Evolutionary conservation across 2,113 vertebrate genomes (phyloP).

Genomic region (Castor canadensis): DNA sequence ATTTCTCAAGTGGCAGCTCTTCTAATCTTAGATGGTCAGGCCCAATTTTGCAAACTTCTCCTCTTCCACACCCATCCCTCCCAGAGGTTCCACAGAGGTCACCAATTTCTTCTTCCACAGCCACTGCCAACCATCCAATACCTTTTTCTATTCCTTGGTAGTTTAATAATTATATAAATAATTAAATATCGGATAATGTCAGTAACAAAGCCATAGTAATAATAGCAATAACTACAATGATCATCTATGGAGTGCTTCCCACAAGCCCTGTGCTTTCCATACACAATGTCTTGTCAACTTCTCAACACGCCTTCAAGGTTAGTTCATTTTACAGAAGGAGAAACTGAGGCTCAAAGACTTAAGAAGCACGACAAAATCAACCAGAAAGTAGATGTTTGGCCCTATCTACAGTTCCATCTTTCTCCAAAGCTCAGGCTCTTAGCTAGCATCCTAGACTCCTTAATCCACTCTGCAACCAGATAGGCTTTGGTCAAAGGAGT

Average conservation of each 20-base stretch:
- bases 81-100: background rate
- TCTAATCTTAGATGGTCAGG: background rate
- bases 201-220: background rate
- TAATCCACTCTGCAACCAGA: background rate
- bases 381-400: background rate
- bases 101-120: background rate
- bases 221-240: background rate
- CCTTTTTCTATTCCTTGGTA: background rate
- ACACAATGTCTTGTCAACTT: background rate
- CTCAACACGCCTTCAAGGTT: background rate
- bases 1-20: background rate
- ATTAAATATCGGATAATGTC: background rate
- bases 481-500: constrained; percentile 23
- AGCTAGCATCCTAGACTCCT: background rate
- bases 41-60: background rate
- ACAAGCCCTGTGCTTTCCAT: background rate
- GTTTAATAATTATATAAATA: background rate
- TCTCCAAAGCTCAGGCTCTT: constrained; percentile 5
- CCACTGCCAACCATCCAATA: background rate
- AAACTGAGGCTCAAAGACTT: background rate
- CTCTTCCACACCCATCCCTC: background rate
- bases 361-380: background rate
- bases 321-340: background rate
- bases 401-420: background rate
- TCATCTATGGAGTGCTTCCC: background rate